Evolutionary conservation across 2,797 vertebrate species (phyloP).

Genomic region (Silurus aristotelis): DNA sequence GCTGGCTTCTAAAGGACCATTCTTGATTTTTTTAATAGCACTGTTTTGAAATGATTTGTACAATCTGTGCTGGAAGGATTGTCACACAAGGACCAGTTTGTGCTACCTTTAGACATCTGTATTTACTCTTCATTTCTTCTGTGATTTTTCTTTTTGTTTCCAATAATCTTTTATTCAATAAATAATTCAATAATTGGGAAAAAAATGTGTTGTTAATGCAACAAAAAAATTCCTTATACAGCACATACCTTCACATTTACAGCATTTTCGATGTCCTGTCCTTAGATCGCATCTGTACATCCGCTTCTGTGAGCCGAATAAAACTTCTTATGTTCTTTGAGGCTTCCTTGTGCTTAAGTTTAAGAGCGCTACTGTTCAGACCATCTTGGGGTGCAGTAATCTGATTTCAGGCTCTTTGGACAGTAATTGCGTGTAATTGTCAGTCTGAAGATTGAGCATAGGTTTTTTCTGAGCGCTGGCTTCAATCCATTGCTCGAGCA

Average conservation of each 20-base stretch:
- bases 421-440: constrained; percentile 52
- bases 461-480: constrained; percentile 1
- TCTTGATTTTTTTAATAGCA: not conserved
- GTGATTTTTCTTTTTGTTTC: too few species aligned
- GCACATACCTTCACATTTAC: not conserved
- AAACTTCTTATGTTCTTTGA: constrained; percentile 18
- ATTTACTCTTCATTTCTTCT: not conserved
- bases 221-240: not conserved
- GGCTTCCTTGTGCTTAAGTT: constrained; percentile 2
- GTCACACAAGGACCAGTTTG: too few species aligned
- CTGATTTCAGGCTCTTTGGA: constrained; percentile 28
- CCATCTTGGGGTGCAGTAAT: constrained; percentile 29
- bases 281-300: not conserved
- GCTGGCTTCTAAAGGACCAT: not conserved
- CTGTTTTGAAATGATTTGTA: not conserved
- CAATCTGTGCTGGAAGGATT: not conserved
- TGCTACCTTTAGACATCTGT: not conserved
- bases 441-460: constrained; percentile 33
- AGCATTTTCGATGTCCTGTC: not conserved
- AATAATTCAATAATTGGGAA: too few species aligned
- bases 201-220: not conserved
- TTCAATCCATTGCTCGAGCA: constrained; percentile 2
- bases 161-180: too few species aligned
- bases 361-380: constrained; percentile 33
- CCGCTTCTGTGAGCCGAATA: not conserved